phyloP scores from a whole-genome alignment of 2,113 vertebrate species.

The Thomomys bottae region DNA sequence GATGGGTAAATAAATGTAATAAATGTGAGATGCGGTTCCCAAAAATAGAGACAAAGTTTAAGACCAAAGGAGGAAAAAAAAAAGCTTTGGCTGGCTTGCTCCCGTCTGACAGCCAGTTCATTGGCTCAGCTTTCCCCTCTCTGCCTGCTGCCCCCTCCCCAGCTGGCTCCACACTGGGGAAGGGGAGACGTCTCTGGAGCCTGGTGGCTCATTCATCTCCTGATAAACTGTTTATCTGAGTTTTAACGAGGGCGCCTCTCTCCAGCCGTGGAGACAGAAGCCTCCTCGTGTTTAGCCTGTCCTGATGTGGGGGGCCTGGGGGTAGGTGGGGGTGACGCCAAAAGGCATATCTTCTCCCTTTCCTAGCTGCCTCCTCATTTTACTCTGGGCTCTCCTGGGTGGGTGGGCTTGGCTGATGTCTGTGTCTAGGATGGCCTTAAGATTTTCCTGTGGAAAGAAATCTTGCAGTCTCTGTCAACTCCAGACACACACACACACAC shows the following conservation, averaged over 20 bases:
- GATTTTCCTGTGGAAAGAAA: slow-evolving; percentile 1
- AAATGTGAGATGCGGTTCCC: background rate
- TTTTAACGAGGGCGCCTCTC: slow-evolving; percentile 92
- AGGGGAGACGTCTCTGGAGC: slow-evolving; percentile 86
- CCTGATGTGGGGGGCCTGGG: slow-evolving; percentile 73
- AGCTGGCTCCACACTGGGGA: slow-evolving; percentile 75
- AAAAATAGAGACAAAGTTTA: slow-evolving; percentile 40
- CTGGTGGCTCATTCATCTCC: slow-evolving; percentile 87
- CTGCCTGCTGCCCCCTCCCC: slow-evolving; percentile 53
- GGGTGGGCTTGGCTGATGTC: slow-evolving; percentile 18
- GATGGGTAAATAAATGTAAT: background rate
- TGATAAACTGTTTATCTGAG: slow-evolving; percentile 92
- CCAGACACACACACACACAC: background rate
- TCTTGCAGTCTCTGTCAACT: background rate
- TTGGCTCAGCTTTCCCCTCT: background rate
- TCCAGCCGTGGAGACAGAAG: slow-evolving; percentile 89
- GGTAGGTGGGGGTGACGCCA: slow-evolving; percentile 23
- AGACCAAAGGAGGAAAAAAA: slow-evolving; percentile 16
- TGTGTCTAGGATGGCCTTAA: background rate
- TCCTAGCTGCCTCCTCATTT: background rate
- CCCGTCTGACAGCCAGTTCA: background rate
- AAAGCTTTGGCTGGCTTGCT: background rate
- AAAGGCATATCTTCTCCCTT: slow-evolving; percentile 9
- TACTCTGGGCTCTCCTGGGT: background rate
- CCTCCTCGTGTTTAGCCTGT: slow-evolving; percentile 84